Evolutionary conservation across 2,797 vertebrate species (phyloP).

Genomic region (Bradypodion pumilum): DNA sequence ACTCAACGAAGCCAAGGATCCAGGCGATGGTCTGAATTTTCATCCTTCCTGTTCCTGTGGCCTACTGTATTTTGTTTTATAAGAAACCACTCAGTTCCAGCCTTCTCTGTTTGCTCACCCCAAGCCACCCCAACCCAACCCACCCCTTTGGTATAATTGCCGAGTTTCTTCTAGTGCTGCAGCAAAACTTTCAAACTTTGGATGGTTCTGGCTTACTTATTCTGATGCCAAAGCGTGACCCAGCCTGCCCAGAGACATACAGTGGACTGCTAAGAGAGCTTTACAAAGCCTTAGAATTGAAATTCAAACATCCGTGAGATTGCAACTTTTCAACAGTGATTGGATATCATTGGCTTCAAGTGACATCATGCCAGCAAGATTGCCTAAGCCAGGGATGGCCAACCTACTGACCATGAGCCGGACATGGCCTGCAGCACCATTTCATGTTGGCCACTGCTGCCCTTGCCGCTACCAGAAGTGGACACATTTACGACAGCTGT

Average conservation of each 20-base stretch:
- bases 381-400: too few relatives aligned
- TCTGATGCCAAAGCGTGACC: not conserved
- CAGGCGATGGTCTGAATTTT: not conserved
- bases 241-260: not conserved
- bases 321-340: not conserved
- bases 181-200: not conserved
- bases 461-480: too few relatives aligned
- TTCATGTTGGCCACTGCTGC: too few relatives aligned
- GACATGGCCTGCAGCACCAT: too few relatives aligned
- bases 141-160: not conserved
- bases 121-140: too few relatives aligned
- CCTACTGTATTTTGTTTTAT: not conserved
- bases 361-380: not conserved
- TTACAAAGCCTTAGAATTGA: not conserved
- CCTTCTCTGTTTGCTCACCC: not conserved
- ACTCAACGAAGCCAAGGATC: not conserved
- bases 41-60: not conserved
- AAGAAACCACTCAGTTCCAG: not conserved
- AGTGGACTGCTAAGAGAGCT: not conserved
- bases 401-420: too few relatives aligned
- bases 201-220: not conserved
- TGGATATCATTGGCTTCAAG: not conserved
- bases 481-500: too few relatives aligned
- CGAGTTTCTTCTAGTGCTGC: not conserved
- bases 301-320: not conserved